Evolutionary conservation across 2,797 vertebrate species (phyloP).

Genomic region (Smutsia gigantea): DNA sequence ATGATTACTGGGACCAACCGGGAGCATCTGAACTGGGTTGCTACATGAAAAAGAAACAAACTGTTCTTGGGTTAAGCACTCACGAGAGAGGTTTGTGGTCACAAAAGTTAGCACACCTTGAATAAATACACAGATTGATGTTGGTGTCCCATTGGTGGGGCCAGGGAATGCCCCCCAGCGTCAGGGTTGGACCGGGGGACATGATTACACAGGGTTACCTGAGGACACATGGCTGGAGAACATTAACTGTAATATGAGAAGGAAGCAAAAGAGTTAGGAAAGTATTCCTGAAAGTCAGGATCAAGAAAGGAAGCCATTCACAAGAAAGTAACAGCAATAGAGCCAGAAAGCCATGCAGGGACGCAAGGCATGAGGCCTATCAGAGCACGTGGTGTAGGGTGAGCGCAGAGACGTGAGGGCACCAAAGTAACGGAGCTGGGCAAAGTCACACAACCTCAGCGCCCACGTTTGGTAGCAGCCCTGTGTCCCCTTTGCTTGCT

Average conservation of each 20-base stretch:
- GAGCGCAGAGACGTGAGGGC: neutral
- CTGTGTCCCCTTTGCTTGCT: neutral
- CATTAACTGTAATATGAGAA: neutral
- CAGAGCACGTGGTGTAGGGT: neutral
- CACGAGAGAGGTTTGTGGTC: neutral
- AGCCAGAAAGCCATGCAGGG: neutral
- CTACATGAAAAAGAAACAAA: constrained; percentile 9
- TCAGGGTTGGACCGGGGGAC: neutral
- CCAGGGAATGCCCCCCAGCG: neutral
- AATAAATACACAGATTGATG: neutral
- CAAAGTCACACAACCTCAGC: neutral
- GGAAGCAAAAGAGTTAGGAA: neutral
- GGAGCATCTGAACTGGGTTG: neutral
- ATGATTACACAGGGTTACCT: neutral
- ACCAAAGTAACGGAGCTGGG: neutral
- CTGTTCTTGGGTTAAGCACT: neutral
- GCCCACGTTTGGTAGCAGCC: neutral
- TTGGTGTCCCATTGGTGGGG: neutral
- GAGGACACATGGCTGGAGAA: neutral
- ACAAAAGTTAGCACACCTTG: neutral
- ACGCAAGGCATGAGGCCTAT: neutral
- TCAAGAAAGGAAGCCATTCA: neutral
- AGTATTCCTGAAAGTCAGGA: neutral
- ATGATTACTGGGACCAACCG: neutral
- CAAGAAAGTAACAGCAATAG: neutral